Evolutionary conservation across 1,140 invertebrate genomes (phyloP), one percentile per base, ranked within the genome.

Genomic region (Sinella curviseta): DNA sequence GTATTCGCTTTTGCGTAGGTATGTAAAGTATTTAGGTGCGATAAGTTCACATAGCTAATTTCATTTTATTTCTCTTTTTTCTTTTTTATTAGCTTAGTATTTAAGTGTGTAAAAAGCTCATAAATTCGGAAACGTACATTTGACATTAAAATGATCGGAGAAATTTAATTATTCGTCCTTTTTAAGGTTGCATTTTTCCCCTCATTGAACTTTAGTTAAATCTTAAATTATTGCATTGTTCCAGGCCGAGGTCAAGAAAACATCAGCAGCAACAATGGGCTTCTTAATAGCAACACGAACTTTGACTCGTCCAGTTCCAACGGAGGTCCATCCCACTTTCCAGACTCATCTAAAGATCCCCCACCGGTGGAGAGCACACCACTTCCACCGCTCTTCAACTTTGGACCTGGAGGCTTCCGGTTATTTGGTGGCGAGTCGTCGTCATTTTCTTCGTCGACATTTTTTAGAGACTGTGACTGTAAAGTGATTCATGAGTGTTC

Each of bases 401-500:
- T 48, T 20, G 8, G 8, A 20, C 20, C 39, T 12, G 8, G 39
- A 20, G 39, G 39, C 39, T 48, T 48, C 39, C 39, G 39, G 8
- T 20, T 48, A 8, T 48, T 48, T 48, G 39, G 39, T 20, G n/a
- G n/a, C n/a, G n/a, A n/a, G n/a, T n/a, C n/a, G n/a, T 48, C 39
- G 20, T 48, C 39, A 67, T n/a, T n/a, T 8, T 4, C 60, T 24
- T 24, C 60, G 20, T 12, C 76, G 33, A 0, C 16, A 26, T 33
- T 54, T 30, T 33, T 54, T 8, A n/a, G 8, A 77, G 28, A 60
- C 36, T 78, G 78, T 28, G 73, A 78, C 73, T 78, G 78, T 31
- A 74, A 75, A 60, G 31, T 57, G 34, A 34, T 78, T 16, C 26
- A n/a, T 20, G 78, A 78, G 33, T 78, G 78, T 67, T 48, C 39